These are phyloP conservation scores for Calidris pygmaea DNA, from an alignment of 2,113 vertebrate species.

Conservation along the genomic window DNA sequence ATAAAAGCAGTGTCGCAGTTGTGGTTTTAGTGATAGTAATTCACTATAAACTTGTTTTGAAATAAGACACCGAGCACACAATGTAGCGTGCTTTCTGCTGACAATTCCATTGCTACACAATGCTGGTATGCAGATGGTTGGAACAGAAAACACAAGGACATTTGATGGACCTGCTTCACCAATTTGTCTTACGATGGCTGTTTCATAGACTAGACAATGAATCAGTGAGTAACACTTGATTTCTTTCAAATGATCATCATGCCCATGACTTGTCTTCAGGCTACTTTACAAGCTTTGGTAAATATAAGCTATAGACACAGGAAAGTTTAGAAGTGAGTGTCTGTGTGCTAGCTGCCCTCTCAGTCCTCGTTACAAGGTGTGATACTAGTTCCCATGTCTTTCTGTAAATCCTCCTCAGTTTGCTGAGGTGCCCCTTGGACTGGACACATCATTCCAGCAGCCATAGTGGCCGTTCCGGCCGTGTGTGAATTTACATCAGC, in stretches of 20 bases:
- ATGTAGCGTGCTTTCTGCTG: background rate
- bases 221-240: background rate
- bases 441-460: background rate
- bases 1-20: background rate
- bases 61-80: background rate
- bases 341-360: background rate
- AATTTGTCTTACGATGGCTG: background rate
- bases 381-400: background rate
- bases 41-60: background rate
- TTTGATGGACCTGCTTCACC: background rate
- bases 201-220: background rate
- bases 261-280: background rate
- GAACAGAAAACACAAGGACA: background rate
- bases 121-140: background rate
- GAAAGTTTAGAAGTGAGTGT: background rate
- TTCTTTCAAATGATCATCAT: accelerated
- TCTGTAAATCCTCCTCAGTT: background rate
- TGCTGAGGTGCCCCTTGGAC: background rate
- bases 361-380: accelerated
- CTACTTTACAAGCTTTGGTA: background rate
- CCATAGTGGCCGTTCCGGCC: background rate
- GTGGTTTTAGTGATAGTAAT: background rate
- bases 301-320: background rate
- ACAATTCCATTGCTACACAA: background rate
- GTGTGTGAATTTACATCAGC: background rate